Percentiles rank a stretch among this genome's conserved stretches.
Conservation (phyloP, 2,797 vertebrate genomes). For the Iguana delicatissima region DNA sequence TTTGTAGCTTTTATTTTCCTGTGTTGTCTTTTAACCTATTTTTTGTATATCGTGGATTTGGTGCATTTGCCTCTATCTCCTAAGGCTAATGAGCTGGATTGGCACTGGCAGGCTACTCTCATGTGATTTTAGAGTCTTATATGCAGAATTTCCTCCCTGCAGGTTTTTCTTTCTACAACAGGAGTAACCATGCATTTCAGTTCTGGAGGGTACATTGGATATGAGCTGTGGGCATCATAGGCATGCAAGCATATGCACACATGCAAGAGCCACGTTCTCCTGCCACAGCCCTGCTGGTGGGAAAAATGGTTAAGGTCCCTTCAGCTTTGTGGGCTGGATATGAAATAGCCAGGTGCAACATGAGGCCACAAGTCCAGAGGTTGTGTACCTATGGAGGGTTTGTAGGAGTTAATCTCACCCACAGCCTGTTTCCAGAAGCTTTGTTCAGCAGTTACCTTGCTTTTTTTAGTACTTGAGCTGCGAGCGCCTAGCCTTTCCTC, state of each 20-base stretch:
- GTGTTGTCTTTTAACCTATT: neutral
- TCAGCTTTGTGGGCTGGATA: neutral
- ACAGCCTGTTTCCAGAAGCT: neutral
- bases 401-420: conserved; percentile 4
- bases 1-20: neutral
- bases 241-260: no score
- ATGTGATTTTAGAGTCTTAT: neutral
- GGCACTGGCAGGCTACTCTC: neutral
- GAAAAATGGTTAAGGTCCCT: neutral
- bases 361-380: neutral
- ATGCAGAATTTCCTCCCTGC: neutral
- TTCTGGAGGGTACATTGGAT: no score
- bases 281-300: neutral
- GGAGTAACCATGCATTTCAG: neutral
- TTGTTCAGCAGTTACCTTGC: no score
- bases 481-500: neutral
- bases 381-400: neutral
- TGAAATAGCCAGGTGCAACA: neutral
- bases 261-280: no score
- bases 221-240: no score
- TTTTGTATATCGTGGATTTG: neutral
- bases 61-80: neutral
- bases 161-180: neutral
- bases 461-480: no score
- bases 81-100: neutral